phyloP scores from a whole-genome alignment of 2,888 invertebrate genomes.

The Callosobruchus maculatus region DNA sequence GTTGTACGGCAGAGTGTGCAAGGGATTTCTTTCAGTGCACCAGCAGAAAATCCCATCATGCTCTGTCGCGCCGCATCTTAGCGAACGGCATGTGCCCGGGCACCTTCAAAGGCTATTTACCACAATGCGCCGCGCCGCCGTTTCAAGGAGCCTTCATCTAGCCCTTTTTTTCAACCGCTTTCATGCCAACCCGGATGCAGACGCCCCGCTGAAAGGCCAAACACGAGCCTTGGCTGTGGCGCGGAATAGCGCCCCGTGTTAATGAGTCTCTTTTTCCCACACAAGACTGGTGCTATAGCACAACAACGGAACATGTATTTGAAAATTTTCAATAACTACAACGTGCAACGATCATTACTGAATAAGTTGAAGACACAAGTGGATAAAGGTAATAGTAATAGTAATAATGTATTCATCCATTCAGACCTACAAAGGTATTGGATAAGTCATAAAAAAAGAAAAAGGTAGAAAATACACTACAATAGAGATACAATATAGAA shows the following conservation, averaged over 20 bases:
- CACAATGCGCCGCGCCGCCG: background rate
- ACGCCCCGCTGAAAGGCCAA: background rate
- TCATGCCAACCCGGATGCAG: background rate
- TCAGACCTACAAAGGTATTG: too few relatives aligned
- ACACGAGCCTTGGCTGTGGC: background rate
- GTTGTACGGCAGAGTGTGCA: slow-evolving; percentile 16
- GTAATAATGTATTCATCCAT: too few relatives aligned
- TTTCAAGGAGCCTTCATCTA: background rate
- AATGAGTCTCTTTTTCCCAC: background rate
- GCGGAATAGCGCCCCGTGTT: background rate
- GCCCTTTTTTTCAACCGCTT: background rate
- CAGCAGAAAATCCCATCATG: slow-evolving; percentile 20
- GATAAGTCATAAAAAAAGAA: too few relatives aligned
- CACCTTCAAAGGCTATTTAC: slow-evolving; percentile 17
- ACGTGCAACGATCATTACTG: too few relatives aligned
- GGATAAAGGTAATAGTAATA: too few relatives aligned
- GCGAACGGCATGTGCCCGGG: slow-evolving; percentile 12
- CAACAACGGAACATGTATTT: too few relatives aligned
- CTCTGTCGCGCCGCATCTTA: slow-evolving; percentile 18
- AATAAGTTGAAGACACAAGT: too few relatives aligned
- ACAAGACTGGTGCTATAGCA: background rate
- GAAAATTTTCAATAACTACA: too few relatives aligned
- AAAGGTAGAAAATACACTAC: too few relatives aligned
- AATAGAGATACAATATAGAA: too few relatives aligned
- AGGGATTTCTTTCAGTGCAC: slow-evolving; percentile 13